Base-by-base conservation (phyloP, 2,113 vertebrate species). In the Scomber scombrus region DNA sequence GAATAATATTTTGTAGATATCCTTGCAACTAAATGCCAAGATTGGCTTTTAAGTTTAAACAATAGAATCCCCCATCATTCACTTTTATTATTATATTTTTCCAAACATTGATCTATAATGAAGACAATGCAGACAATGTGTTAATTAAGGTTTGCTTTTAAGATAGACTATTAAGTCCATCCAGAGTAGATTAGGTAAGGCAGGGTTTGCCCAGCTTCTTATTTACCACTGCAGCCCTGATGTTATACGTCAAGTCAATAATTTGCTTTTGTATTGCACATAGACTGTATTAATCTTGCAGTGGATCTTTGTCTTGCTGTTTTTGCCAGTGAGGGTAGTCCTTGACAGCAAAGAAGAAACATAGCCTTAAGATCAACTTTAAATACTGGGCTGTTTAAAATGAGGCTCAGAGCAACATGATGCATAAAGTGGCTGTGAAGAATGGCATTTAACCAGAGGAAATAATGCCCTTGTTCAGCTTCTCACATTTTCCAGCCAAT, bases 271-370 rank as follows among this genome's bases (percentile, higher is more conserved):
- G 13, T 23, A 14, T 23, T 64, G 50, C 57, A 62, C 7, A 47
- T 12, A 54, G 18, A 31, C 31, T 34, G 31, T 50, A 26, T 56
- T 75, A 31, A 58, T 65, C 71, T 29, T 69, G 56, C 57, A 19
- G 3, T 43, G 19, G 50, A 26, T 66, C 14, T 47, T 49, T 34
- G 1, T 3, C 3, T 23, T 31, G 34, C 18, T 65, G 13, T 19
- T 57, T 63, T 43, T 63, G n/a, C 23, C 70, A 62, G 40, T 10
- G 2, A 43, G 8, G 56, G 19, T 16, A 57, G 43, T 51, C 29
- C 80, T 64, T 82, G 66, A 74, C 23, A 55, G 63, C 11, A 34
- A 62, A 50, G 19, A 69, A 51, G 51, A 57, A 13, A 75, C 29
- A 16, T 46, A 46, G 45, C 46, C 54, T 52, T 51, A 66, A 71